Base-by-base conservation (phyloP, 2,888 invertebrate genomes). In the Leucoma salicis region DNA sequence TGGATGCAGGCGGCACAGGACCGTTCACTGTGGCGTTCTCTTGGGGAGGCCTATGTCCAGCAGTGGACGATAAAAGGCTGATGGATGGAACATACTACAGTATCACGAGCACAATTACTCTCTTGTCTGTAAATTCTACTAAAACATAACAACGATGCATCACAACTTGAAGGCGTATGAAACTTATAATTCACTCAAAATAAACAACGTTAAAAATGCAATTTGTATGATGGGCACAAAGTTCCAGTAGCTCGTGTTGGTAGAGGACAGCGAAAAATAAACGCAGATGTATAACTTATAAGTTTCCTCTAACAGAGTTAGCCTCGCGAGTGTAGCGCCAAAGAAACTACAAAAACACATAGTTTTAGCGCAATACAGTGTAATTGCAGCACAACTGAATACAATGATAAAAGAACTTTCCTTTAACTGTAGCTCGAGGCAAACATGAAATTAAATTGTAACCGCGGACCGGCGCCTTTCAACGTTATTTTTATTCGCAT, bases 301-400 rank as follows among this genome's bases (percentile, higher is more conserved):
- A 49, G 35, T 58, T 42, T 49, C 42, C 27, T 32, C 54, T 65
- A 69, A 71, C 62, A 53, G 38, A 34, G 57, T 68, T 69, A 68
- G 49, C 63, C 58, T 50, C 59, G 61, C 63, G 58, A 51, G 47
- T 37, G 51, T 53, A 49, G 43, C 51, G 61, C 53, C 70, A 73
- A 73, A 67, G 64, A 67, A 70, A 66, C 46, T 53, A 56, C 53
- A 62, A 59, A 70, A 70, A 64, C 57, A 65, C 58, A 55, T 63
- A 60, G 55, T 69, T 57, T 45, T 46, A 45, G 51, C 27, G 43
- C 43, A 43, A 67, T 69, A 65, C 67, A 61, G 54, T 59, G 72
- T 73, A 73, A 74, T 74, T 74, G 70, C 62, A 66, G 51, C 61
- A 59, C 65, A 62, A 73, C 62, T 73, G 69, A 71, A 71, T 67